Evolutionary conservation across 2,888 invertebrate genomes (phyloP), one percentile per base, ranked within the genome.

Genomic region (Agriopis leucophaearia): DNA sequence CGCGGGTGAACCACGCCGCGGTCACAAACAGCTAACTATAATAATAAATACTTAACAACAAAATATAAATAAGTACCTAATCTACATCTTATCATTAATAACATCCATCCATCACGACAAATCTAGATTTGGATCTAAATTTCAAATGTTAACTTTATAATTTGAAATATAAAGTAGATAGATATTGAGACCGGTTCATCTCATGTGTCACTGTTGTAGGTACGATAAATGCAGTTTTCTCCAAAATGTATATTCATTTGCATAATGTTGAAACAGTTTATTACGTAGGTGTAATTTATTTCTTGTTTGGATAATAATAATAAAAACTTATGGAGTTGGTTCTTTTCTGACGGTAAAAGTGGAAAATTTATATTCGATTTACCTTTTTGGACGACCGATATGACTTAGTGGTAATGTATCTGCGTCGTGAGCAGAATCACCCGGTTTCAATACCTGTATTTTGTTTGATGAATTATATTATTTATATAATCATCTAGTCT

Each of bases 1-100:
- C n/a, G n/a, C n/a, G n/a, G n/a, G n/a, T n/a, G n/a, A n/a, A n/a
- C n/a, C n/a, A n/a, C n/a, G n/a, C n/a, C n/a, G n/a, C n/a, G n/a
- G n/a, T n/a, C n/a, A n/a, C n/a, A n/a, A n/a, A n/a, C n/a, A n/a
- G n/a, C n/a, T n/a, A n/a, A n/a, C n/a, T n/a, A n/a, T n/a, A n/a
- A n/a, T n/a, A n/a, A n/a, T n/a, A n/a, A n/a, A n/a, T n/a, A n/a
- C n/a, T n/a, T n/a, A n/a, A n/a, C n/a, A n/a, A n/a, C n/a, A n/a
- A n/a, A n/a, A n/a, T n/a, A n/a, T n/a, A n/a, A n/a, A n/a, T n/a
- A n/a, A n/a, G n/a, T n/a, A n/a, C n/a, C n/a, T n/a, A n/a, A n/a
- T n/a, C n/a, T n/a, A n/a, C n/a, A n/a, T n/a, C n/a, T n/a, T n/a
- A 81, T 82, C 81, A 74, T 74, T 65, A 74, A 79, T 81, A 84